Conservation (phyloP, 2,888 invertebrate genomes). For the Pammene aurita region DNA sequence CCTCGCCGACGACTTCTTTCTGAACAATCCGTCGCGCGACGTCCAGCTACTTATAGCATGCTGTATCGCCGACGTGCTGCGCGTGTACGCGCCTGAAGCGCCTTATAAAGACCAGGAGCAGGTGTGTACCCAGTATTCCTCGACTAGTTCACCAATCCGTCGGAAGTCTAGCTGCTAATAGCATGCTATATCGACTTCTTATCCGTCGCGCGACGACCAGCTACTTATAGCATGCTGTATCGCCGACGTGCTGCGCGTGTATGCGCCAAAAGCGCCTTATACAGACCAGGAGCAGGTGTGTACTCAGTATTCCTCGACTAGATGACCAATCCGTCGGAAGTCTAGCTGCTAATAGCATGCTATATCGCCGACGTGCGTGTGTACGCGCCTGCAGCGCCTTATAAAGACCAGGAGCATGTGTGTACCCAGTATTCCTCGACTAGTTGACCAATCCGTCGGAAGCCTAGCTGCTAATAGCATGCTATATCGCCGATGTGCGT, state of each 20-base stretch:
- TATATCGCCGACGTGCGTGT: conserved; percentile 98
- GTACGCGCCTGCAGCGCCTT: conserved; percentile 98
- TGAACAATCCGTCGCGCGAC: conserved; percentile 94
- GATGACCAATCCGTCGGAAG: too few species aligned
- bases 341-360: too few species aligned
- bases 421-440: conserved; percentile 9
- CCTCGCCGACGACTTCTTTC: conserved; percentile 95
- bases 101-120: conserved; percentile 98
- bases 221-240: conserved; percentile 98
- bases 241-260: conserved; percentile 97
- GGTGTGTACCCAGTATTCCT: conserved; percentile 70
- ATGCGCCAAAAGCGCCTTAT: conserved; percentile 98
- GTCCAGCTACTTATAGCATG: conserved; percentile 97
- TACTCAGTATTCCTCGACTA: neutral
- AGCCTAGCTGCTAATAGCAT: too few species aligned
- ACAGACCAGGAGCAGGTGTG: conserved; percentile 95
- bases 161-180: too few species aligned
- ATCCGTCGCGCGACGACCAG: conserved; percentile 96
- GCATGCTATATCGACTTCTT: conserved; percentile 94
- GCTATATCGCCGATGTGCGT: conserved; percentile 97
- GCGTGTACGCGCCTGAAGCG: conserved; percentile 98
- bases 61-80: conserved; percentile 97
- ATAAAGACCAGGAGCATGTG: conserved; percentile 97
- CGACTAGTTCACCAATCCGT: too few species aligned
- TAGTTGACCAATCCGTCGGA: too few species aligned